Conservation (phyloP, 2,888 invertebrate species). For the Euzophera pinguis region DNA sequence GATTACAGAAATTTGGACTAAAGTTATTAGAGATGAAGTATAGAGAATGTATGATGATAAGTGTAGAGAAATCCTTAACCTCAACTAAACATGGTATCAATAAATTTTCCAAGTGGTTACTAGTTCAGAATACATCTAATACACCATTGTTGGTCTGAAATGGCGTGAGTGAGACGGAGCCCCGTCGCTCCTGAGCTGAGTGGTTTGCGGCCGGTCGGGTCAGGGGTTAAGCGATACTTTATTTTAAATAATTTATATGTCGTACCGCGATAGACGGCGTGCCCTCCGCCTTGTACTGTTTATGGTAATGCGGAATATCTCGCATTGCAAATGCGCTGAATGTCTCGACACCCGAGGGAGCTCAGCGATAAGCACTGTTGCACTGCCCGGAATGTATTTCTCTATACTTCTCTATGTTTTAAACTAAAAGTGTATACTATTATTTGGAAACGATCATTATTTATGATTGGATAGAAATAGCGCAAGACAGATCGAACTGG, state of each 20-base stretch:
- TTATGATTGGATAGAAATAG: too few relatives aligned
- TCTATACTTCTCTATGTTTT: slow-evolving; percentile 49
- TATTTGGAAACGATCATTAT: neutral
- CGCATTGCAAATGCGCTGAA: slow-evolving; percentile 78
- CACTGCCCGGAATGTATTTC: slow-evolving; percentile 54
- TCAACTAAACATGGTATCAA: too few relatives aligned
- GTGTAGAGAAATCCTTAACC: too few relatives aligned
- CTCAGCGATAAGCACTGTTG: slow-evolving; percentile 58
- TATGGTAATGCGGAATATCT: slow-evolving; percentile 78
- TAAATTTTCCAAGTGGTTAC: too few relatives aligned
- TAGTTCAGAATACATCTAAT: too few relatives aligned
- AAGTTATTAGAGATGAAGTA: too few relatives aligned
- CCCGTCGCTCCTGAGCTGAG: slow-evolving; percentile 7
- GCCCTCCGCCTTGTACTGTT: slow-evolving; percentile 76
- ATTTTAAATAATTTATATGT: slow-evolving; percentile 81
- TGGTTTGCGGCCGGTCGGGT: slow-evolving; percentile 47
- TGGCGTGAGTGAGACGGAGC: neutral
- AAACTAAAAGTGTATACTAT: slow-evolving; percentile 33
- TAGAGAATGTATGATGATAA: too few relatives aligned
- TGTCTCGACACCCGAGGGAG: slow-evolving; percentile 69
- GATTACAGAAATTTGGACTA: too few relatives aligned
- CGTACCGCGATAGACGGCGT: slow-evolving; percentile 75
- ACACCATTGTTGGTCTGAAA: neutral
- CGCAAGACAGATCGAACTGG: too few relatives aligned
- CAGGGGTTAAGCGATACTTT: slow-evolving; percentile 79